These are phyloP conservation scores for Cololabis saira DNA, from an alignment of 2,113 vertebrate species.

Conservation along the genomic window DNA sequence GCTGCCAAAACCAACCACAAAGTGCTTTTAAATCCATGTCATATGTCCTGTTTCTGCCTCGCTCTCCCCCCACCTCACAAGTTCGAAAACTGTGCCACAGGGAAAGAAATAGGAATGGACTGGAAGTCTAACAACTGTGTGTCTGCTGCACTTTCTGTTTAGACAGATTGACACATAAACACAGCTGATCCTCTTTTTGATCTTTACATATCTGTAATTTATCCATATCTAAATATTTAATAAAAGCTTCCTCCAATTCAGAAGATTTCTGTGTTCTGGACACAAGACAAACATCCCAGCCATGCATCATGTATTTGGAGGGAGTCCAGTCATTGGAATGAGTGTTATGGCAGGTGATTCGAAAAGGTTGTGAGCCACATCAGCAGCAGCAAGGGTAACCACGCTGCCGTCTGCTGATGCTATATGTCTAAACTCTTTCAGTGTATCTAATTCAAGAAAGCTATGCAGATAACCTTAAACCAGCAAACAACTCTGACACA, in stretches of 20 bases:
- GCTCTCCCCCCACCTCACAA: slow-evolving; percentile 22
- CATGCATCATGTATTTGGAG: slow-evolving; percentile 20
- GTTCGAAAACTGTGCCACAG: slow-evolving; percentile 22
- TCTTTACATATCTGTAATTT: slow-evolving; percentile 47
- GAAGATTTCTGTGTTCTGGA: slow-evolving; percentile 34
- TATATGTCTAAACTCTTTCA: neutral
- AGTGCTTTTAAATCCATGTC: slow-evolving; percentile 69
- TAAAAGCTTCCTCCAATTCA: slow-evolving; percentile 57
- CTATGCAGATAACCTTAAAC: neutral
- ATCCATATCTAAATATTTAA: slow-evolving; percentile 59
- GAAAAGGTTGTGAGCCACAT: slow-evolving; percentile 16
- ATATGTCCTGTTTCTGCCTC: slow-evolving; percentile 45
- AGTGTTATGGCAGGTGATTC: slow-evolving; percentile 2
- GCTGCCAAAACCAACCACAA: slow-evolving; percentile 59
- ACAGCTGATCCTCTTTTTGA: slow-evolving; percentile 22
- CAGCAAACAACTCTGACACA: neutral
- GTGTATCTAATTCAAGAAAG: neutral
- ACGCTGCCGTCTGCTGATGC: neutral
- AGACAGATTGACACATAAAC: slow-evolving; percentile 33
- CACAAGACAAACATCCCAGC: slow-evolving; percentile 13
- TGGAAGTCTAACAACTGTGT: slow-evolving; percentile 23
- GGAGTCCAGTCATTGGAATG: slow-evolving; percentile 29
- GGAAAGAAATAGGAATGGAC: slow-evolving; percentile 24
- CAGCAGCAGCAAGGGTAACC: slow-evolving; percentile 14
- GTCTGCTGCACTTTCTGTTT: slow-evolving; percentile 11